Conservation (phyloP, 2,888 invertebrate genomes). For the Stenotaenia linearis region DNA sequence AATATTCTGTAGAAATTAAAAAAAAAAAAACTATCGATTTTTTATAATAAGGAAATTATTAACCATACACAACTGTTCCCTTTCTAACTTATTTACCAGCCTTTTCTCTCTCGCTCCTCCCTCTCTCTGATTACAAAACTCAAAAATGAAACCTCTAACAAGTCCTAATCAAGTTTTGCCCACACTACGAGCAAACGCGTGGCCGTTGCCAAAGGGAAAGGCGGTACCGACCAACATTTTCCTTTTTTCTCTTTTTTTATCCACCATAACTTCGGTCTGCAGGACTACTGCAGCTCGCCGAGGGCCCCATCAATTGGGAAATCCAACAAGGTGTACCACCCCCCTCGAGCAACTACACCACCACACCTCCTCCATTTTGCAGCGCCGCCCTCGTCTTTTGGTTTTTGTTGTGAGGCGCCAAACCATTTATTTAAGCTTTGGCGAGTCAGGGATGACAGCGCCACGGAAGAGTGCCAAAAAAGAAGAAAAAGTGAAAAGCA, state of each 20-base stretch:
- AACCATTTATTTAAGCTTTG: background rate
- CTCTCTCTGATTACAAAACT: background rate
- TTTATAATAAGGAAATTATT: too few species aligned
- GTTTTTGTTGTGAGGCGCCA: background rate
- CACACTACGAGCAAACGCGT: background rate
- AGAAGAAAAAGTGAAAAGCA: background rate
- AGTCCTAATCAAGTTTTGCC: constrained; percentile 5
- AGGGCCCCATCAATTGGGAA: constrained; percentile 15
- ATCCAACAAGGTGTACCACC: background rate
- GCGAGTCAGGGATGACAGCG: background rate
- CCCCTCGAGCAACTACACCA: background rate
- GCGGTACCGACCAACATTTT: background rate
- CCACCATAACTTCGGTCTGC: background rate
- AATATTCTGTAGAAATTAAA: too few species aligned
- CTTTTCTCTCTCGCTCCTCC: background rate
- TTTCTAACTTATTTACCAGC: too few species aligned
- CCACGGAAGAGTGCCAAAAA: background rate
- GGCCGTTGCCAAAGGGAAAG: background rate
- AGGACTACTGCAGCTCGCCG: background rate
- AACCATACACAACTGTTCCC: too few species aligned
- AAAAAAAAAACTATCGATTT: too few species aligned
- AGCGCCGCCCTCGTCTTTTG: background rate
- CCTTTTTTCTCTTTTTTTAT: background rate
- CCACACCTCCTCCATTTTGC: background rate
- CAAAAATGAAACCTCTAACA: constrained; percentile 1